Conservation (phyloP, 2,888 invertebrate genomes). For the Peribatodes rhomboidaria region DNA sequence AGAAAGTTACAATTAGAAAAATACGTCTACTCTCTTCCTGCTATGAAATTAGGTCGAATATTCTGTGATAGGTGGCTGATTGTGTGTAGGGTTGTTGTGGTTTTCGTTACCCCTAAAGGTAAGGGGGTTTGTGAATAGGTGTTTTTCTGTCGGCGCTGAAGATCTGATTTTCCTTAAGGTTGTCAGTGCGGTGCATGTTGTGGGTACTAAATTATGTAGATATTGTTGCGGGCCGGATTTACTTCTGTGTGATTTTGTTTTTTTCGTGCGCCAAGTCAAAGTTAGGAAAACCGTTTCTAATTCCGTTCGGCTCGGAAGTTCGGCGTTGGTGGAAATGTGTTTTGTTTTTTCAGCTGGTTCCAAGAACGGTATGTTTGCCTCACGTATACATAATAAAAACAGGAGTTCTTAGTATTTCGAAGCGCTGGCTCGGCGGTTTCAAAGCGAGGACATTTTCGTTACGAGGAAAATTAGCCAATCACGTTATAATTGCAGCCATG, state of each 20-base stretch:
- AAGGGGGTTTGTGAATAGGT: slow-evolving; percentile 66
- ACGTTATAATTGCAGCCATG: too few species aligned
- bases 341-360: slow-evolving; percentile 17
- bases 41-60: slow-evolving; percentile 32
- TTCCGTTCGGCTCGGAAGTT: slow-evolving; percentile 15
- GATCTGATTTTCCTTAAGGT: slow-evolving; percentile 64
- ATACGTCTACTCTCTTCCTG: slow-evolving; percentile 2
- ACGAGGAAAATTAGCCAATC: not conserved
- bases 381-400: not conserved
- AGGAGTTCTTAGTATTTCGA: not conserved
- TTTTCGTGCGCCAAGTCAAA: slow-evolving; percentile 15
- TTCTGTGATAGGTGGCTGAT: slow-evolving; percentile 25
- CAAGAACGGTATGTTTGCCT: slow-evolving; percentile 8
- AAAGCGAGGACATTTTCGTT: not conserved
- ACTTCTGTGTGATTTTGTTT: slow-evolving; percentile 34
- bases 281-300: slow-evolving; percentile 21
- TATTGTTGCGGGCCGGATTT: slow-evolving; percentile 57
- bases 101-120: slow-evolving; percentile 61
- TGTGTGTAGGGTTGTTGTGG: slow-evolving; percentile 44
- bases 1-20: slow-evolving; percentile 38
- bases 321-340: slow-evolving; percentile 11
- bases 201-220: slow-evolving; percentile 45
- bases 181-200: slow-evolving; percentile 64
- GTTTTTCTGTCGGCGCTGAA: slow-evolving; percentile 56
- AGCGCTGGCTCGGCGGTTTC: not conserved